phyloP scores from a whole-genome alignment of 1,140 invertebrate species.

The Nasonia longicornis region DNA sequence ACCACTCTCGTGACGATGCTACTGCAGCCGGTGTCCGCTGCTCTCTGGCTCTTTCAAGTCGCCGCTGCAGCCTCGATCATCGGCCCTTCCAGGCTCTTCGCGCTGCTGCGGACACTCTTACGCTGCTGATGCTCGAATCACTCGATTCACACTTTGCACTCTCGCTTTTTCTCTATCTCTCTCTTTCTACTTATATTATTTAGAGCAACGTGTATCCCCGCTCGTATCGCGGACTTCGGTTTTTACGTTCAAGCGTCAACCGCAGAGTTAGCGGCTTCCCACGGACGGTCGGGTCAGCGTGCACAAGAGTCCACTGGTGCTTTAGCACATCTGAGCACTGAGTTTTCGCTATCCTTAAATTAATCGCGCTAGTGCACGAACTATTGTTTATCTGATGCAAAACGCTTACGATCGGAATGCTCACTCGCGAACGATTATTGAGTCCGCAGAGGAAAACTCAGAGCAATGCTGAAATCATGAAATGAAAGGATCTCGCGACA shows the following conservation, averaged over 20 bases:
- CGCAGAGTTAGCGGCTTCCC: neutral
- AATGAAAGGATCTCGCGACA: neutral
- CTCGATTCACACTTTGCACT: conserved; percentile 15
- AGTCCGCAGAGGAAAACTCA: neutral
- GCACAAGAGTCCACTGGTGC: neutral
- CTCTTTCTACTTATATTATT: neutral
- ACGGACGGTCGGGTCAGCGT: neutral
- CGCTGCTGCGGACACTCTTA: neutral
- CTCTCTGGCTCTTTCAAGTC: neutral
- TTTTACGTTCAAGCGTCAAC: too few species aligned
- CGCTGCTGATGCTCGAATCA: neutral
- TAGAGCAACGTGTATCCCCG: too few species aligned
- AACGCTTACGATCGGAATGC: neutral
- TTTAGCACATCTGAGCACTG: neutral
- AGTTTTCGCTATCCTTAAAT: neutral
- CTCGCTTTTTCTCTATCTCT: neutral
- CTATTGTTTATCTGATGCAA: neutral
- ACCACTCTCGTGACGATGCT: conserved; percentile 24
- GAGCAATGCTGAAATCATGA: neutral
- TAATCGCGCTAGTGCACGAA: too few species aligned
- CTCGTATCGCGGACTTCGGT: too few species aligned
- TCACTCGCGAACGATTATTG: neutral
- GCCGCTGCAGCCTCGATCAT: neutral
- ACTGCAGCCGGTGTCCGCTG: neutral
- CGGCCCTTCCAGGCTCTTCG: neutral